Evolutionary conservation across 2,113 vertebrate genomes (phyloP).

Genomic region (Anhinga anhinga): DNA sequence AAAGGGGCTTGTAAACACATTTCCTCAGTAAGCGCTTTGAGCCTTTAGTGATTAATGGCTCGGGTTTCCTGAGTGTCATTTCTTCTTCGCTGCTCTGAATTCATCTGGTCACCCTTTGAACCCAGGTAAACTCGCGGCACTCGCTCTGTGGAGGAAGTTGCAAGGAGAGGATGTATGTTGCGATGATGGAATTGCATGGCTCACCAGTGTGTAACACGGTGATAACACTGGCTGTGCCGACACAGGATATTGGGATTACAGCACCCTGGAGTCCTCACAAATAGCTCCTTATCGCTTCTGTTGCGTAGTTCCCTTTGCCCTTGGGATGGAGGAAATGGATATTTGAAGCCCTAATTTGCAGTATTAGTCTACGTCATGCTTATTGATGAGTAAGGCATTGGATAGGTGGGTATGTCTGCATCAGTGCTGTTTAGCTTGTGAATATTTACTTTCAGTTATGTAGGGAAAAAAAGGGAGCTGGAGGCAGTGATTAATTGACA

Average conservation of each 20-base stretch:
- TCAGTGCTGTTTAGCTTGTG: background rate
- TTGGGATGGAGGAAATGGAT: background rate
- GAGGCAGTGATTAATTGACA: background rate
- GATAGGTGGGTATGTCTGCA: background rate
- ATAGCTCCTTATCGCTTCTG: background rate
- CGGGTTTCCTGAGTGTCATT: background rate
- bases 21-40: background rate
- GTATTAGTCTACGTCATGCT: background rate
- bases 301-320: background rate
- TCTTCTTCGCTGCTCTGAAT: background rate
- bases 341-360: background rate
- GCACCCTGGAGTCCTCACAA: background rate
- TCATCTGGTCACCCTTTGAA: background rate
- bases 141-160: rapidly evolving
- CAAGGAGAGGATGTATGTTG: background rate
- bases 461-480: background rate
- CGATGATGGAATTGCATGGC: rapidly evolving
- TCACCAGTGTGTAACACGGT: rapidly evolving
- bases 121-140: background rate
- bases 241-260: background rate
- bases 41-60: background rate
- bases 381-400: background rate
- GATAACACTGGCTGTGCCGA: rapidly evolving
- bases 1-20: background rate
- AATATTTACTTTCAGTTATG: background rate